These are phyloP conservation scores for Elmis aenea DNA, from an alignment of 2,888 invertebrate species.

Conservation along the genomic window DNA sequence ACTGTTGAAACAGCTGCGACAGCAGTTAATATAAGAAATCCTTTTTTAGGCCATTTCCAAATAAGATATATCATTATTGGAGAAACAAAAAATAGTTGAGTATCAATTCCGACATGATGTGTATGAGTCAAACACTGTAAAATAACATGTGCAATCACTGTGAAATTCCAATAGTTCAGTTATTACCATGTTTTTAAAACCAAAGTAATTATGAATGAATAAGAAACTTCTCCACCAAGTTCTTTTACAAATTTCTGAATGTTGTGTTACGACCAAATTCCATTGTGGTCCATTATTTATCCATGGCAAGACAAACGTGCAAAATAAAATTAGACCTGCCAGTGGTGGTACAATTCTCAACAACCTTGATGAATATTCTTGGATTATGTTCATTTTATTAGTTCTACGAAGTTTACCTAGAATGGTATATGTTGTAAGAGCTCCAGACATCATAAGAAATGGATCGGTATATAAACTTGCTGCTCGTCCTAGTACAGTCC, in stretches of 20 bases:
- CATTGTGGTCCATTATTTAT: slow-evolving; percentile 63
- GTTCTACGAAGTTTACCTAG: slow-evolving; percentile 54
- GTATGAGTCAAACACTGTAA: slow-evolving; percentile 65
- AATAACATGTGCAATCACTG: background rate
- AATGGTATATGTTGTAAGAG: slow-evolving; percentile 60
- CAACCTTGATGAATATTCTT: slow-evolving; percentile 59
- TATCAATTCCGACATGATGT: slow-evolving; percentile 67
- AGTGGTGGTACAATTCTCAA: slow-evolving; percentile 61
- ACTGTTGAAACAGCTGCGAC: slow-evolving; percentile 55
- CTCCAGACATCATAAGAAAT: slow-evolving; percentile 65
- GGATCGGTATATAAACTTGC: slow-evolving; percentile 69
- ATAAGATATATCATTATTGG: slow-evolving; percentile 55
- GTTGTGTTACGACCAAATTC: slow-evolving; percentile 63
- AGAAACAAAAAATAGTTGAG: slow-evolving; percentile 60
- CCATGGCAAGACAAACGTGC: slow-evolving; percentile 60
- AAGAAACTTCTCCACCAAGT: slow-evolving; percentile 68
- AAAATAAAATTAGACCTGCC: slow-evolving; percentile 60
- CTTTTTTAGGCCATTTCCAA: slow-evolving; percentile 59
- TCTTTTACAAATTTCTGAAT: slow-evolving; percentile 62
- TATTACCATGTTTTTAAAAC: slow-evolving; percentile 68
- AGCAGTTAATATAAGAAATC: slow-evolving; percentile 44
- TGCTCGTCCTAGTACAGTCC: slow-evolving; percentile 63
- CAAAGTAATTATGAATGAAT: slow-evolving; percentile 69
- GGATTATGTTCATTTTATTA: slow-evolving; percentile 52
- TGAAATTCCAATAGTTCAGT: too few species aligned